Conservation (phyloP, 2,797 vertebrate genomes). For the Danio jaintianensis region DNA sequence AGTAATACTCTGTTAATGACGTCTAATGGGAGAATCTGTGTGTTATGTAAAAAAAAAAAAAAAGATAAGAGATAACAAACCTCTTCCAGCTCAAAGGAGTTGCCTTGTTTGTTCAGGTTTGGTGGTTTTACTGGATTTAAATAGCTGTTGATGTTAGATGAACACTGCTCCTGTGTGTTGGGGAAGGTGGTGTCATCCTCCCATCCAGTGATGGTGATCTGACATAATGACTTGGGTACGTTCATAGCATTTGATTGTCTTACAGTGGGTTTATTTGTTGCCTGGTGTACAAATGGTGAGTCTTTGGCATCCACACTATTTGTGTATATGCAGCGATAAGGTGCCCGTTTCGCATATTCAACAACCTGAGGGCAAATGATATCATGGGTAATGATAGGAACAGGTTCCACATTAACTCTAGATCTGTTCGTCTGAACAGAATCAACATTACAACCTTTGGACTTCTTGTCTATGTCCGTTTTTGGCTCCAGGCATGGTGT, state of each 20-base stretch:
- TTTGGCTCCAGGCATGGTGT: constrained; percentile 46
- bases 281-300: constrained; percentile 9
- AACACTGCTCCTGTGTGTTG: constrained; percentile 44
- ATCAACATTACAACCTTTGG: background rate
- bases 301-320: background rate
- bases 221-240: constrained; percentile 53
- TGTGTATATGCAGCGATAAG: constrained; percentile 60
- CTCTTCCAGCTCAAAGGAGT: constrained; percentile 84
- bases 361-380: constrained; percentile 69
- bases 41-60: constrained; percentile 1
- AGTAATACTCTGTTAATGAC: background rate
- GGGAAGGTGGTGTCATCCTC: constrained; percentile 60
- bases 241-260: constrained; percentile 21
- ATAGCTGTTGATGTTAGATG: constrained; percentile 55
- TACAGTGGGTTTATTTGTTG: constrained; percentile 15
- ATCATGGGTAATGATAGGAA: constrained; percentile 67
- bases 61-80: constrained; percentile 63
- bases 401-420: constrained; percentile 8
- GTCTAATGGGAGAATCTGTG: background rate
- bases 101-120: constrained; percentile 61
- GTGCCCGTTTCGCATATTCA: constrained; percentile 65
- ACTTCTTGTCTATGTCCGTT: constrained; percentile 38
- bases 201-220: constrained; percentile 74
- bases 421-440: constrained; percentile 4
- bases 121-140: constrained; percentile 62